These are phyloP conservation scores for Yasuhikotakia modesta DNA, from an alignment of 2,797 vertebrate genomes.

Conservation along the genomic window DNA sequence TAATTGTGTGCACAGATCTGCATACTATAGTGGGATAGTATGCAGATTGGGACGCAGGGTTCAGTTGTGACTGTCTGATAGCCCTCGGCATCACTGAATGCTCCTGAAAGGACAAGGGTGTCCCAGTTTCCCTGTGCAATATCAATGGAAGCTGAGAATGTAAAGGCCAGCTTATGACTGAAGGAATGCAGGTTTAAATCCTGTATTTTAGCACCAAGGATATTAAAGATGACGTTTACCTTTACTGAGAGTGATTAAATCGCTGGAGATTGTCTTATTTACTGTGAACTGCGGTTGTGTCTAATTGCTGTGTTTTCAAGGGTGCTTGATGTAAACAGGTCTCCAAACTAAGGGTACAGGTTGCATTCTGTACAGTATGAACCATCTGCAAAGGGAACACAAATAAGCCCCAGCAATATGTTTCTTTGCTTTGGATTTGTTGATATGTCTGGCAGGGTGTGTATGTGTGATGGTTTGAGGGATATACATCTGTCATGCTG, in stretches of 20 bases:
- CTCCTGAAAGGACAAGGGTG: constrained; percentile 54
- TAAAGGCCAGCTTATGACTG: constrained; percentile 14
- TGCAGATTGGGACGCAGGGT: neutral
- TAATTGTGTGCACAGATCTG: too few relatives aligned
- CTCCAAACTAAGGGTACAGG: constrained; percentile 51
- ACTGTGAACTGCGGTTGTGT: constrained; percentile 29
- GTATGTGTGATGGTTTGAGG: constrained; percentile 21
- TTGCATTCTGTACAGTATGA: constrained; percentile 16
- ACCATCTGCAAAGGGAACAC: constrained; percentile 59
- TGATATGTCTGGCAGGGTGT: constrained; percentile 11
- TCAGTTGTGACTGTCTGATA: constrained; percentile 2
- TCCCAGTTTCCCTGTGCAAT: constrained; percentile 41
- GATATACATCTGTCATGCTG: constrained; percentile 30
- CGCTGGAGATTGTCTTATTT: neutral
- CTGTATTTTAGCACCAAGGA: constrained; percentile 1
- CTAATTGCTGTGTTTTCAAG: constrained; percentile 51
- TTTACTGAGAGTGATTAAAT: constrained; percentile 20
- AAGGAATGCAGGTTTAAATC: neutral
- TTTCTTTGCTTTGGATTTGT: constrained; percentile 25
- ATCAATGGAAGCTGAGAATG: constrained; percentile 38
- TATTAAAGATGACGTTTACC: constrained; percentile 1
- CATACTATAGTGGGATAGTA: too few relatives aligned
- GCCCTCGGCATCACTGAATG: constrained; percentile 47
- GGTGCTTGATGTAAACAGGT: constrained; percentile 49
- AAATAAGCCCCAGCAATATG: constrained; percentile 38